Conservation (phyloP, 2,888 invertebrate species). For the Vanessa cardui region DNA sequence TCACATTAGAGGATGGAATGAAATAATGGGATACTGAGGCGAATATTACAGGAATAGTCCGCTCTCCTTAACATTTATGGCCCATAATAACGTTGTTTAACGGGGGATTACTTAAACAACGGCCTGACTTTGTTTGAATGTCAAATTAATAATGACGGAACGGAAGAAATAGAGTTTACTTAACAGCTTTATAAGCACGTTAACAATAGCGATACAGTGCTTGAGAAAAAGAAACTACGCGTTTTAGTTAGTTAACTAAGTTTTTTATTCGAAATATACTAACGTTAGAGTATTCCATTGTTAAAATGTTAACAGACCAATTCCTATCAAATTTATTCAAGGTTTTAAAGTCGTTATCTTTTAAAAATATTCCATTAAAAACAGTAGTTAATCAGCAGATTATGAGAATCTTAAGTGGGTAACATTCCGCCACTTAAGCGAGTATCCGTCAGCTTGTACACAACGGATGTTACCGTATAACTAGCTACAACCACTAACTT, state of each 20-base stretch:
- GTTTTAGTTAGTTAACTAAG: no score
- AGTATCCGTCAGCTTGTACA: constrained; percentile 6
- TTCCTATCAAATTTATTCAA: constrained; percentile 6
- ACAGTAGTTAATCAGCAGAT: constrained; percentile 27
- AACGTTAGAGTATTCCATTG: neutral
- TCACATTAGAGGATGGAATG: neutral
- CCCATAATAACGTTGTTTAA: no score
- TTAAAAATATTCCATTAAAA: constrained; percentile 28
- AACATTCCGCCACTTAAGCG: constrained; percentile 29
- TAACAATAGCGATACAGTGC: no score
- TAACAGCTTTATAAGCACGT: no score
- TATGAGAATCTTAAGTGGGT: constrained; percentile 24
- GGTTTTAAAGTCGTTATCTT: constrained; percentile 13
- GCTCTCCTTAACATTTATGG: no score
- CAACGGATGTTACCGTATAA: constrained; percentile 5
- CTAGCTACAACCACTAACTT: neutral
- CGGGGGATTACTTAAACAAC: no score
- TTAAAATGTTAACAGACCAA: neutral
- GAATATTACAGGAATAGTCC: no score
- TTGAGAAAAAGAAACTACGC: no score
- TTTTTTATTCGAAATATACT: no score
- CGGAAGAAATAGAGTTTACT: no score
- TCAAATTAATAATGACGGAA: no score
- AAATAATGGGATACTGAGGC: neutral
- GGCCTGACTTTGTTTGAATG: no score